These are phyloP conservation scores for Argyrosomus regius DNA, from an alignment of 2,797 vertebrate genomes.

Conservation along the genomic window DNA sequence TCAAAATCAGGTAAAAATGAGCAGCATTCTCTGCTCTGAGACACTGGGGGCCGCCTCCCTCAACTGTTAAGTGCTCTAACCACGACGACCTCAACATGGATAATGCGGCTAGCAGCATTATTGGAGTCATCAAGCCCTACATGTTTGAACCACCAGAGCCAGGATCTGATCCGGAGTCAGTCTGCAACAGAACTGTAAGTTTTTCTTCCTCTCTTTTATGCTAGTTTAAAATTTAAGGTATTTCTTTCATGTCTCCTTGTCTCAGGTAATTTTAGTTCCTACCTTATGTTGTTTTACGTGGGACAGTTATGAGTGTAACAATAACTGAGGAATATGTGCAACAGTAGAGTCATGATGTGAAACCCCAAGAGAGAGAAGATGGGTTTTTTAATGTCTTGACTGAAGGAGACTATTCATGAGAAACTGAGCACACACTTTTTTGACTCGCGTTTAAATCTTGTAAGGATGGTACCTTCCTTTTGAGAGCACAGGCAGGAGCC, in stretches of 20 bases:
- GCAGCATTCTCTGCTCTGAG: too few relatives aligned
- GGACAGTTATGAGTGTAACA: constrained; percentile 1
- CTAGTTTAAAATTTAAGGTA: neutral
- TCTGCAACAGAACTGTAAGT: too few relatives aligned
- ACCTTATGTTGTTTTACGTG: neutral
- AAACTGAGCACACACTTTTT: neutral
- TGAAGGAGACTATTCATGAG: constrained; percentile 22
- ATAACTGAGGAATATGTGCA: neutral
- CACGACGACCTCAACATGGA: too few relatives aligned
- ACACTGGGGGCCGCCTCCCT: too few relatives aligned
- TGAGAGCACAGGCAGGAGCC: constrained; percentile 20
- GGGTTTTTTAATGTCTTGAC: neutral
- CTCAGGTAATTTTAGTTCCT: neutral
- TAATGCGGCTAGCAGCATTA: too few relatives aligned
- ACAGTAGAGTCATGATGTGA: neutral
- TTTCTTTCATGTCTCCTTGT: too few relatives aligned
- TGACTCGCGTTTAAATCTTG: neutral
- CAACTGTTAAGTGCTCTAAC: too few relatives aligned
- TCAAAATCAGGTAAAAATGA: too few relatives aligned
- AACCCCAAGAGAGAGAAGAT: neutral
- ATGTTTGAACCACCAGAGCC: too few relatives aligned
- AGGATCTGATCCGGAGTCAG: neutral
- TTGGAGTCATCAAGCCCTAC: too few relatives aligned
- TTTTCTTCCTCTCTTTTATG: too few relatives aligned
- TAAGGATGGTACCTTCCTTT: constrained; percentile 2